Percentiles rank a stretch among this genome's conserved stretches.
phyloP scores from a whole-genome alignment of 2,888 invertebrate species.

The Lepidonotus clava region DNA sequence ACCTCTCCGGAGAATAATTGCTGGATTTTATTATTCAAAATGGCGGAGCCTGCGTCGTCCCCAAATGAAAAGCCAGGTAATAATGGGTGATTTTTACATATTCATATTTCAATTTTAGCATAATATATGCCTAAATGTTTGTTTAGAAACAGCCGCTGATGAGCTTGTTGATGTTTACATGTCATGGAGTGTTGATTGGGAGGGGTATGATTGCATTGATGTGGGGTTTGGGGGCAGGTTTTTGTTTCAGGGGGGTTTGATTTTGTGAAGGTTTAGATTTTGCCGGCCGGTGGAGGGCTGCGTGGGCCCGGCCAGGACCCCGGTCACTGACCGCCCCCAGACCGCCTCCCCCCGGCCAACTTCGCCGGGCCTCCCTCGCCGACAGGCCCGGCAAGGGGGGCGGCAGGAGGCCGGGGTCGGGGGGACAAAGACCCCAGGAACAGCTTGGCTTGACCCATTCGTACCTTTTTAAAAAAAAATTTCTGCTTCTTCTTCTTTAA shows the following conservation, averaged over 20 bases:
- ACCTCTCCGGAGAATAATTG: conserved; percentile 62
- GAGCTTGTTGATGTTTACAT: conserved; percentile 36
- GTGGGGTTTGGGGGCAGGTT: not conserved
- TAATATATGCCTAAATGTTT: conserved; percentile 60
- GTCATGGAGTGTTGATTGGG: not conserved
- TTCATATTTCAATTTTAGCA: conserved; percentile 64
- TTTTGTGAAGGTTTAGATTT: conserved; percentile 8
- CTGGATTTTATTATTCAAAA: conserved; percentile 63
- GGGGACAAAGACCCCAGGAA: not conserved
- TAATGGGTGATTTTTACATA: conserved; percentile 63
- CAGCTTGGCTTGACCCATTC: too few relatives aligned
- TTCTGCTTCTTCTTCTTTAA: not conserved
- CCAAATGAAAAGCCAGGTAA: conserved; percentile 63
- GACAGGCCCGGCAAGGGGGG: not conserved
- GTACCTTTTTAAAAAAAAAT: too few relatives aligned
- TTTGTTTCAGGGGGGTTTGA: conserved; percentile 2
- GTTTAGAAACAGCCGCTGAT: conserved; percentile 34
- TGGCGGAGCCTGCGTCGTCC: conserved; percentile 60
- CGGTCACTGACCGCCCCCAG: not conserved
- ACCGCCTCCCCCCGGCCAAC: not conserved
- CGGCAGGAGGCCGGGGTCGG: not conserved
- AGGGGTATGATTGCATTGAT: not conserved
- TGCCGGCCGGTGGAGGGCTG: not conserved
- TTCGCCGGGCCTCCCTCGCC: not conserved
- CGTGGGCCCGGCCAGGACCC: too few relatives aligned